Evolutionary conservation across 2,888 invertebrate genomes (phyloP).

Genomic region (Glaucopsyche alexis): DNA sequence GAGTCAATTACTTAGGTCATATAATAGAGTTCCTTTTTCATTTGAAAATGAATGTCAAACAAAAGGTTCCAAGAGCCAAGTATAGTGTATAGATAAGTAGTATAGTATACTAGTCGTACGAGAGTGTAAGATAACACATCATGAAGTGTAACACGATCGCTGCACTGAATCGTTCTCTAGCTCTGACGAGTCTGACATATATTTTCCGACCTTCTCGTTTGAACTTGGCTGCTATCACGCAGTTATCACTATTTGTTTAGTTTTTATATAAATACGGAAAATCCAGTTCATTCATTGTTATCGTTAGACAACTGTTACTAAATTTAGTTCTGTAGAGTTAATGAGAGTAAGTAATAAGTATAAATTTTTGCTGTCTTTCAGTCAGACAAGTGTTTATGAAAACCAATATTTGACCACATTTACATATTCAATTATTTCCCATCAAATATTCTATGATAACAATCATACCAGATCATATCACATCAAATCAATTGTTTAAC

Average conservation of each 20-base stretch:
- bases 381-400: too few relatives aligned
- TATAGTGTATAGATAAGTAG: not conserved
- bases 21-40: not conserved
- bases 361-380: not conserved
- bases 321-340: slow-evolving; percentile 31
- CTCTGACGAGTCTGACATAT: slow-evolving; percentile 47
- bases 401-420: too few relatives aligned
- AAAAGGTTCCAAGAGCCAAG: slow-evolving; percentile 1
- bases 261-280: not conserved
- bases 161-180: slow-evolving; percentile 33
- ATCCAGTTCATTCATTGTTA: slow-evolving; percentile 11
- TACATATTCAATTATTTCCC: too few relatives aligned
- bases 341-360: not conserved
- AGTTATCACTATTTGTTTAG: slow-evolving; percentile 15
- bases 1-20: too few relatives aligned
- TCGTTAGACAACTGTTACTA: not conserved
- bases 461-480: too few relatives aligned
- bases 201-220: slow-evolving; percentile 62
- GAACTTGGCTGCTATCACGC: slow-evolving; percentile 55
- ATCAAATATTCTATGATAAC: too few relatives aligned
- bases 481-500: too few relatives aligned
- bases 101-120: not conserved
- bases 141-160: slow-evolving; percentile 26
- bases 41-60: not conserved
- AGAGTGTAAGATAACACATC: slow-evolving; percentile 23